Percentiles rank a stretch among this genome's conserved stretches.
These are phyloP conservation scores for Epirrhoe tristata DNA, from an alignment of 2,888 invertebrate genomes.

Conservation along the genomic window DNA sequence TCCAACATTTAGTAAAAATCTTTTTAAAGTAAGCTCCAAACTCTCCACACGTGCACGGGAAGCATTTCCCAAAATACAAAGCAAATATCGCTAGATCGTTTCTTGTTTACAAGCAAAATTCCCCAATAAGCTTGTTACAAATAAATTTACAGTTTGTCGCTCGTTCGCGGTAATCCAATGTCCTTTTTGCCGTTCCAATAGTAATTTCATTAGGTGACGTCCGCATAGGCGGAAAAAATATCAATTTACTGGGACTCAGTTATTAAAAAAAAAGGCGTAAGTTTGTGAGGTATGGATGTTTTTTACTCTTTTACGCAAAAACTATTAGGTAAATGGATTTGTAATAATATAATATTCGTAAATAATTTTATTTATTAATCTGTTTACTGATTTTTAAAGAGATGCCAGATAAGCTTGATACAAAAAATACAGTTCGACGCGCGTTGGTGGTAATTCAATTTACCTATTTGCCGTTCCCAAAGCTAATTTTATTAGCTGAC, in stretches of 20 bases:
- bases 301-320: too few relatives aligned
- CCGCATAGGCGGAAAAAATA: not conserved
- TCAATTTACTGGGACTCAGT: not conserved
- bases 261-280: too few relatives aligned
- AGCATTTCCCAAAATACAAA: not conserved
- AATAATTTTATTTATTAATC: too few relatives aligned
- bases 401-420: constrained; percentile 41
- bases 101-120: constrained; percentile 11
- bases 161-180: constrained; percentile 51
- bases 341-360: too few relatives aligned
- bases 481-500: constrained; percentile 35
- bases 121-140: constrained; percentile 42
- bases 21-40: not conserved
- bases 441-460: constrained; percentile 51
- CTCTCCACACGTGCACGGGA: not conserved
- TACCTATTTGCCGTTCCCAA: constrained; percentile 40
- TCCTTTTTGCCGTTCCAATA: constrained; percentile 41
- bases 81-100: constrained; percentile 8
- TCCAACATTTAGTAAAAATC: constrained; percentile 1
- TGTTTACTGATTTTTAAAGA: too few relatives aligned
- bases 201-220: constrained; percentile 35
- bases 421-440: constrained; percentile 41
- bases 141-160: constrained; percentile 45
- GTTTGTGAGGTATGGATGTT: too few relatives aligned
- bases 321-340: too few relatives aligned